Evolutionary conservation across 1,140 invertebrate genomes (phyloP).

Genomic region (Copidosoma floridanum): DNA sequence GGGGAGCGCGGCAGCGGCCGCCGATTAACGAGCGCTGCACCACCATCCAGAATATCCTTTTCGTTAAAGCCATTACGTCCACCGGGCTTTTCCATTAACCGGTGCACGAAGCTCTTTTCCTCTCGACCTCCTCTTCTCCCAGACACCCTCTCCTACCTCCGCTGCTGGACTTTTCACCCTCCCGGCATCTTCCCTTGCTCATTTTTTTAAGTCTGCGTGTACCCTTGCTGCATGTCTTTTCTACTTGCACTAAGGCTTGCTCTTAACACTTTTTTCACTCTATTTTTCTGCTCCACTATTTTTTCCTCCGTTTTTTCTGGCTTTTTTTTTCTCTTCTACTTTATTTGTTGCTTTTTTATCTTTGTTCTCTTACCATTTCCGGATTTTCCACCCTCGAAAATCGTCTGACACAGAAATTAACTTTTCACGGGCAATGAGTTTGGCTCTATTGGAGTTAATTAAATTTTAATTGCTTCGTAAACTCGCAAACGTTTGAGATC

Average conservation of each 20-base stretch:
- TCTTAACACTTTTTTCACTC: background rate
- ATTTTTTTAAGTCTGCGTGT: background rate
- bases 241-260: background rate
- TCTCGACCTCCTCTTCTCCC: background rate
- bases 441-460: no score
- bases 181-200: background rate
- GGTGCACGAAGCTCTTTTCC: background rate
- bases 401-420: background rate
- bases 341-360: no score
- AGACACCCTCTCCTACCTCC: no score
- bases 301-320: no score
- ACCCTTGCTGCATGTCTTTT: background rate
- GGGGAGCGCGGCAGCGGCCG: no score
- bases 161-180: background rate
- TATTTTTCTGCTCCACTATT: background rate
- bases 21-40: conserved; percentile 3
- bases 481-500: no score
- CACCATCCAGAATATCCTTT: conserved; percentile 10
- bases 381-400: no score
- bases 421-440: background rate
- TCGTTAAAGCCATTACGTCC: conserved; percentile 15
- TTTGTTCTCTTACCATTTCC: no score
- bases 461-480: no score
- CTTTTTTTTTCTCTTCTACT: no score
- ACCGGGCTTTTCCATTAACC: conserved; percentile 16